Evolutionary conservation across 2,113 vertebrate species (phyloP).

Genomic region (Carlito syrichta): DNA sequence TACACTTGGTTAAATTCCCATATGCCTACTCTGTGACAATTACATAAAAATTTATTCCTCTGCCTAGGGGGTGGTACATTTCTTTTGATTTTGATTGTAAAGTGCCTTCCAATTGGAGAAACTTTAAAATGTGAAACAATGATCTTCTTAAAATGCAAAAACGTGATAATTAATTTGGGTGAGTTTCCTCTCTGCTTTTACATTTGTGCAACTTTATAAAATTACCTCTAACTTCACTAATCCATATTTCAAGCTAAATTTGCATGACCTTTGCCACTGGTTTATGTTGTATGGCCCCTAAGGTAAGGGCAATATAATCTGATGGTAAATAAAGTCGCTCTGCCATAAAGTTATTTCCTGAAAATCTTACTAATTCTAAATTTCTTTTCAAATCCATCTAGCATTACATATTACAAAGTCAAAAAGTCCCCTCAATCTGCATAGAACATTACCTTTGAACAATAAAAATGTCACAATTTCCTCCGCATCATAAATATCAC

Average conservation of each 20-base stretch:
- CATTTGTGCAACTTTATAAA: background rate
- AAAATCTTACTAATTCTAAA: constrained; percentile 3
- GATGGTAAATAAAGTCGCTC: background rate
- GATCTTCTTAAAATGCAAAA: background rate
- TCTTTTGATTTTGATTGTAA: background rate
- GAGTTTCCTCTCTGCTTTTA: background rate
- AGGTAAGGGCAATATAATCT: background rate
- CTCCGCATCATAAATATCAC: constrained; percentile 13
- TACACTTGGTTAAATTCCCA: background rate
- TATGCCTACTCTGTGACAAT: background rate
- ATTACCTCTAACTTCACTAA: background rate
- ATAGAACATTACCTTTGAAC: constrained; percentile 30
- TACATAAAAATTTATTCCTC: background rate
- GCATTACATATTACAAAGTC: constrained; percentile 35
- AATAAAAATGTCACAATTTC: constrained; percentile 42
- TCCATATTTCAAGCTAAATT: background rate
- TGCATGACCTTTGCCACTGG: background rate
- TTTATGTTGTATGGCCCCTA: background rate
- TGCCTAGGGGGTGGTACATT: background rate
- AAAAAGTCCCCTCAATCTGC: constrained; percentile 14
- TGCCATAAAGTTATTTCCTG: background rate
- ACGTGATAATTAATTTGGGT: background rate
- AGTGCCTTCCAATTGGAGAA: background rate
- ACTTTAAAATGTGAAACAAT: background rate
- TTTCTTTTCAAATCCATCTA: background rate